Conservation (phyloP, 37 sponge, comb jelly and placozoan genomes). For the Bolinopsis microptera region DNA sequence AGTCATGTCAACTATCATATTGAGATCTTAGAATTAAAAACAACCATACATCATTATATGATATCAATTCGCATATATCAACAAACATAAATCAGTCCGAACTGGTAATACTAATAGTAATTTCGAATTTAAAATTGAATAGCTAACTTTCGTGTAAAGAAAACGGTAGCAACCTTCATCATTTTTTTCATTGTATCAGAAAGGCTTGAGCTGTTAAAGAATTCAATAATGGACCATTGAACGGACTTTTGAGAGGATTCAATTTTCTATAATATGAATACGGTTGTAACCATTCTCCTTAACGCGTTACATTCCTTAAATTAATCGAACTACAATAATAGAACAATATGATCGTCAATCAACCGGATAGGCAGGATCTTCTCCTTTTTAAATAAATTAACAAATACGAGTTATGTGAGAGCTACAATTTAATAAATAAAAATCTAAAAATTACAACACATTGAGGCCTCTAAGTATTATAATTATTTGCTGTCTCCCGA, state of each 20-base stretch:
- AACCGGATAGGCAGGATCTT: background rate
- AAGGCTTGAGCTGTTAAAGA: too few species aligned
- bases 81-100: slow-evolving; percentile 33
- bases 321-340: background rate
- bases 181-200: too few species aligned
- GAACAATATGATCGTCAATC: background rate
- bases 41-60: background rate
- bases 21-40: background rate
- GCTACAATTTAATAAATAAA: slow-evolving; percentile 51
- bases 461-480: background rate
- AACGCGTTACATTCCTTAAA: background rate
- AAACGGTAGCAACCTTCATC: background rate
- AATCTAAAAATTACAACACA: slow-evolving; percentile 58
- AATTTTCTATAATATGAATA: too few species aligned
- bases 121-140: background rate
- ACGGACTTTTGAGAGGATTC: too few species aligned
- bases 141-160: background rate
- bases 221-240: too few species aligned
- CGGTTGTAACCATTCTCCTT: background rate
- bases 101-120: background rate
- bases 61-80: slow-evolving; percentile 19
- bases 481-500: background rate
- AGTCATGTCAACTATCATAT: background rate
- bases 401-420: slow-evolving; percentile 19
- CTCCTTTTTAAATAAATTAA: slow-evolving; percentile 35